Evolutionary conservation across 1,140 invertebrate species (phyloP), one percentile per base, ranked within the genome.

Genomic region (Ladona fulva): DNA sequence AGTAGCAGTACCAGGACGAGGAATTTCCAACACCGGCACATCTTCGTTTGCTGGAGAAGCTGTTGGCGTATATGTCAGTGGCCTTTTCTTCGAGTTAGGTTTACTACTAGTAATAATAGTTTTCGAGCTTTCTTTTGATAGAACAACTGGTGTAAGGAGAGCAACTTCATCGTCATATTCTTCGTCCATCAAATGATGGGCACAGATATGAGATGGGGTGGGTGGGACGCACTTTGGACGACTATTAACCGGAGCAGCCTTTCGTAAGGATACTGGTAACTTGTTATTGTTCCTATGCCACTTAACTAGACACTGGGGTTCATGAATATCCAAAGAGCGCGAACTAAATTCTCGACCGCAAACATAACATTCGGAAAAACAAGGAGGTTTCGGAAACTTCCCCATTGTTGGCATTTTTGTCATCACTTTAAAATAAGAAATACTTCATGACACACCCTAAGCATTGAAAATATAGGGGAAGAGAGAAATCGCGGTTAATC

Each of bases 241-340:
- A 66, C n/a, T 19, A 66, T 66, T 66, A 19, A 66, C 52, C 14
- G 52, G 92, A 74, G 88, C 86, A 0, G 88, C 86, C 80, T 90
- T 83, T 66, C 90, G 85, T 77, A 89, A 87, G 78, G 86, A 83
- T 59, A 86, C 84, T 8, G 91, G 90, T 74, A 93, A 82, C 81
- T 90, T 89, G 10, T 88, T 84, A 81, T 93, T 93, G 82, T 93
- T 90, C 66, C 85, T 82, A 29, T 89, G 86, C 92, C 93, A 93
- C 82, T 92, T 93, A 81, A 91, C 89, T 37, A 94, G 81, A 82
- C 93, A 94, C 80, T 94, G 91, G 0, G 92, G 91, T 81, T 93
- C 91, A 84, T 94, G 93, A 78, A 94, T 93, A n/a, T 84, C 84
- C 77, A 94, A 89, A 52, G 91, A 92, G 79, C 87, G 89, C 0